Conservation (phyloP, 2,888 invertebrate species). For the Odontocerum albicorne region DNA sequence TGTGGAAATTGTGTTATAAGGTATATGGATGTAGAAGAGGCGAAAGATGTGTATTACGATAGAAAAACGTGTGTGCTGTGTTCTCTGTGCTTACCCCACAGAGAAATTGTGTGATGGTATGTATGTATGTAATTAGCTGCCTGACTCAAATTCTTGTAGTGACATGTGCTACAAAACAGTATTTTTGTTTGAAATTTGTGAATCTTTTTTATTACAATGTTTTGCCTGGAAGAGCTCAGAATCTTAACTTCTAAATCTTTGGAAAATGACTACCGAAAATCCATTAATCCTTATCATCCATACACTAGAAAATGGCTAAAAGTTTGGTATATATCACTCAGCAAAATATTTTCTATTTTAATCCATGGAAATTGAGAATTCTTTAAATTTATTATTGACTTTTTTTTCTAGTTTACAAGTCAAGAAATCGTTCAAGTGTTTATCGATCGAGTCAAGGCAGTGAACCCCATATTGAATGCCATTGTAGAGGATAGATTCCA, state of each 20-base stretch:
- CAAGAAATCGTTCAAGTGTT: conserved; percentile 58
- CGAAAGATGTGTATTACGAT: no score
- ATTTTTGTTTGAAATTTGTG: no score
- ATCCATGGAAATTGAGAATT: background rate
- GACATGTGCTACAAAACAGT: no score
- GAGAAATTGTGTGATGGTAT: no score
- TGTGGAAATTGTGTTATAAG: no score
- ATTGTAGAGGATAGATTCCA: conserved; percentile 68
- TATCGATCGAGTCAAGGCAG: conserved; percentile 64
- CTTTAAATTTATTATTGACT: background rate
- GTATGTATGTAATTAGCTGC: no score
- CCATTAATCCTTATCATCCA: no score
- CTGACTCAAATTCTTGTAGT: no score
- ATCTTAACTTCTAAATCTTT: background rate
- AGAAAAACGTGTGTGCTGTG: no score
- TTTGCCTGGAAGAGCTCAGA: background rate
- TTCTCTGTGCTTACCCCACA: no score
- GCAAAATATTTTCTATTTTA: background rate
- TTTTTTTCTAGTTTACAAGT: conserved; percentile 18
- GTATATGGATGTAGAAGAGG: no score
- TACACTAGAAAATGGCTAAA: no score
- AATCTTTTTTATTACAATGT: background rate
- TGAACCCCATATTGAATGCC: conserved; percentile 69
- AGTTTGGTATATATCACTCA: background rate
- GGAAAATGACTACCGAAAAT: background rate